Evolutionary conservation across 2,113 vertebrate genomes (phyloP).

Genomic region (Polypterus bichir): DNA sequence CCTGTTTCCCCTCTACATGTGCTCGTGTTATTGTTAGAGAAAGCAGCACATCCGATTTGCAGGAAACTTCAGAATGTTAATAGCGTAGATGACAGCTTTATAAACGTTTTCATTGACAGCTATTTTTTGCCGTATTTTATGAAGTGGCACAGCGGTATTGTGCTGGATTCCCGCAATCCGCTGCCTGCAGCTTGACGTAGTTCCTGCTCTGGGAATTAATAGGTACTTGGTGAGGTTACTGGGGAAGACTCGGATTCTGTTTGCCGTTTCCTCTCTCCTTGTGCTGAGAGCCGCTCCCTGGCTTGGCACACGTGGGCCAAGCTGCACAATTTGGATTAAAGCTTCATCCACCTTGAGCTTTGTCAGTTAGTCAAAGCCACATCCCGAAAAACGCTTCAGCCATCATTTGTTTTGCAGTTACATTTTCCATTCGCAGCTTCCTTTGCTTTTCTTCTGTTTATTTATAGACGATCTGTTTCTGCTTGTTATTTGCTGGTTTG

Average conservation of each 20-base stretch:
- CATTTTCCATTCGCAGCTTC: no score
- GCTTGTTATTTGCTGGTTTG: no score
- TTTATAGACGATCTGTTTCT: no score
- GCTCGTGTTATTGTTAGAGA: slow-evolving; percentile 18
- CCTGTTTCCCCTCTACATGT: slow-evolving; percentile 12
- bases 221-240: slow-evolving; percentile 18
- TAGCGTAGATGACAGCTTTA: slow-evolving; percentile 44
- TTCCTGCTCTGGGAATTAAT: slow-evolving; percentile 24
- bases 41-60: slow-evolving; percentile 17
- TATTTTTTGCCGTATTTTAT: slow-evolving; percentile 36
- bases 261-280: no score
- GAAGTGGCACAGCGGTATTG: slow-evolving; percentile 28
- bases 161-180: slow-evolving; percentile 32
- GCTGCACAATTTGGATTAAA: no score
- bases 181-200: slow-evolving; percentile 25
- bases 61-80: slow-evolving; percentile 34
- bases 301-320: no score
- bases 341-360: no score
- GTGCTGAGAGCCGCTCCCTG: no score
- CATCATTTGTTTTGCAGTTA: no score
- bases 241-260: not conserved
- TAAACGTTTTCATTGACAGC: slow-evolving; percentile 33
- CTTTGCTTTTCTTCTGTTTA: no score
- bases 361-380: no score
- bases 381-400: no score